Percentiles rank a stretch among this genome's conserved stretches.
Conservation (phyloP, 2,113 vertebrate species). For the Sciurus niger region DNA sequence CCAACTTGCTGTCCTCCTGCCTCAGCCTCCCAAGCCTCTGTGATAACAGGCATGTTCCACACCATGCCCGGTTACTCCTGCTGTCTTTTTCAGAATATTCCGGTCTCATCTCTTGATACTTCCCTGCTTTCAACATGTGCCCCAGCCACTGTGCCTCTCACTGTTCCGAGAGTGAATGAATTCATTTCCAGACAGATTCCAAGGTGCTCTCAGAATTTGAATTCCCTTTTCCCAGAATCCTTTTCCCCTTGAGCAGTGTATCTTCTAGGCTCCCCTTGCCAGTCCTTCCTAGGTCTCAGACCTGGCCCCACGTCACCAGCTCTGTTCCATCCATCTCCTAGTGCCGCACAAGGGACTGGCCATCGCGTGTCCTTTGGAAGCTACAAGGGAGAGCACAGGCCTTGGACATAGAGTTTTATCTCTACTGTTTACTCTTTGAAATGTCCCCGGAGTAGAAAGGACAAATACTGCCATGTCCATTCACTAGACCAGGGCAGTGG, state of each 20-base stretch:
- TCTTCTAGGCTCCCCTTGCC: not conserved
- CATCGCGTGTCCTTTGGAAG: not conserved
- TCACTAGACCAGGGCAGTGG: not conserved
- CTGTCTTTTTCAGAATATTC: not conserved
- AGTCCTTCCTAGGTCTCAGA: not conserved
- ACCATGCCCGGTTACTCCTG: too few relatives aligned
- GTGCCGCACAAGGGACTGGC: not conserved
- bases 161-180: not conserved
- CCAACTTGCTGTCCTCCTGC: not conserved
- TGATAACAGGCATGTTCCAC: not conserved
- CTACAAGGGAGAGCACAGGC: not conserved
- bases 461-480: not conserved
- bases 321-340: not conserved
- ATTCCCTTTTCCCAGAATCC: not conserved
- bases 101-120: accelerated
- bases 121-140: not conserved
- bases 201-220: not conserved
- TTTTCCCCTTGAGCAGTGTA: not conserved
- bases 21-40: not conserved
- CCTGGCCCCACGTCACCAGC: not conserved
- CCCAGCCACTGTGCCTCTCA: not conserved
- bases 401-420: not conserved
- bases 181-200: too few relatives aligned
- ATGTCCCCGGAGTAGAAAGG: not conserved
- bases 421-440: not conserved